A percentile compares a stretch with the other conserved stretches of the same genome.
phyloP scores from a whole-genome alignment of 2,113 vertebrate species.

The Hydrolagus affinis region DNA sequence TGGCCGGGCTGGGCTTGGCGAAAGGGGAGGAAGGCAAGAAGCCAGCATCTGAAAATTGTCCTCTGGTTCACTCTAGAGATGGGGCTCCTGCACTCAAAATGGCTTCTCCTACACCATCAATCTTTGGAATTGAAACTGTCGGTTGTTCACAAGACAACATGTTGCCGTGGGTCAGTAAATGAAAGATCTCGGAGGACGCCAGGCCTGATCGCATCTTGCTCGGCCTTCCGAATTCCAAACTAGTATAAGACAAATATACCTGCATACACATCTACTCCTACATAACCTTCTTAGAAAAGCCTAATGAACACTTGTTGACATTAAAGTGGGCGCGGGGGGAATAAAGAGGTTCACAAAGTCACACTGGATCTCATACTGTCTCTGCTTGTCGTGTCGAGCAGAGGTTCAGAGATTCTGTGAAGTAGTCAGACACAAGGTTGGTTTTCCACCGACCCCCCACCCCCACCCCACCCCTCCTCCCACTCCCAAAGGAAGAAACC shows the following conservation, averaged over 20 bases:
- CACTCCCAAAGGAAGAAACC: not conserved
- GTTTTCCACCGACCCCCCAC: too few species aligned
- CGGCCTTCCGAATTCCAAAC: too few species aligned
- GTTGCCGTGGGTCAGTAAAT: too few species aligned
- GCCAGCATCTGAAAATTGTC: too few species aligned
- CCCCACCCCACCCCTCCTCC: not conserved
- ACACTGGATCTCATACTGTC: not conserved
- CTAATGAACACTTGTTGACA: not conserved
- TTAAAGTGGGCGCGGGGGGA: not conserved
- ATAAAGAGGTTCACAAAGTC: not conserved
- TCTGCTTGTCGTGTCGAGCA: not conserved
- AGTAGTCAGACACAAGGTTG: too few species aligned
- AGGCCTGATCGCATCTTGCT: not conserved
- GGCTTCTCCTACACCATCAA: not conserved
- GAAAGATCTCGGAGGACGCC: too few species aligned
- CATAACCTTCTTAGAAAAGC: not conserved
- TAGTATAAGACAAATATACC: not conserved
- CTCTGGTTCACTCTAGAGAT: too few species aligned
- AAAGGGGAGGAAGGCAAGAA: not conserved
- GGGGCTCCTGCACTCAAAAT: too few species aligned
- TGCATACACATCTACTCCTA: not conserved
- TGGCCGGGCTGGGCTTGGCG: too few species aligned
- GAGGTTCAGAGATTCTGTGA: not conserved
- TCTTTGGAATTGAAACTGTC: not conserved
- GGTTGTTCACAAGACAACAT: not conserved